A percentile compares a stretch with the other conserved stretches of the same genome.
Evolutionary conservation across 1,140 invertebrate genomes (phyloP).

Genomic region (Acromyrmex echinatior): DNA sequence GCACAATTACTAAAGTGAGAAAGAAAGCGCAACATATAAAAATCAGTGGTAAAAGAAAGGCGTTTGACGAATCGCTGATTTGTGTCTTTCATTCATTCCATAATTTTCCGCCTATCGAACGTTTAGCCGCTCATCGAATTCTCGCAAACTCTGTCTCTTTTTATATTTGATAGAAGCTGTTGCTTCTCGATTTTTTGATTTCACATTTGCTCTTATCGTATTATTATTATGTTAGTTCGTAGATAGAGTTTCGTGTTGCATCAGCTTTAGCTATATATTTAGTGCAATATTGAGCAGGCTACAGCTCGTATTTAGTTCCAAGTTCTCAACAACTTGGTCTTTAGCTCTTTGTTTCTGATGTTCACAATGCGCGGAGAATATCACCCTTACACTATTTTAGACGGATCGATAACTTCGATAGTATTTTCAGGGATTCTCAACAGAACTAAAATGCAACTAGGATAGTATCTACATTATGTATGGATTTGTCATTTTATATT

Average conservation of each 20-base stretch:
- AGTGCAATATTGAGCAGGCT: neutral
- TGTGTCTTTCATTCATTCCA: constrained; percentile 64
- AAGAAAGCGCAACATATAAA: constrained; percentile 6
- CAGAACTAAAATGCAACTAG: constrained; percentile 17
- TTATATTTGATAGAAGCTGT: constrained; percentile 9
- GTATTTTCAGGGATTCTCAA: constrained; percentile 10
- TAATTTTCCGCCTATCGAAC: constrained; percentile 73
- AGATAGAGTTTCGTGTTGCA: neutral
- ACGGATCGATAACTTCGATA: constrained; percentile 32
- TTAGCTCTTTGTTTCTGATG: constrained; percentile 38
- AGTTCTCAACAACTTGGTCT: constrained; percentile 33
- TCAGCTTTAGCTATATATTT: constrained; percentile 25
- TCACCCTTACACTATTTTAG: constrained; percentile 23
- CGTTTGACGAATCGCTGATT: constrained; percentile 68
- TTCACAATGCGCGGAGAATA: constrained; percentile 23
- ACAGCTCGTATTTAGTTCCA: constrained; percentile 34
- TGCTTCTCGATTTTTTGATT: constrained; percentile 22
- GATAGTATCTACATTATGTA: neutral
- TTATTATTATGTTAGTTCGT: neutral
- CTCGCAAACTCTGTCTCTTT: constrained; percentile 25
- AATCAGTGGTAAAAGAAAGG: constrained; percentile 34
- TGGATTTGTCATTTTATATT: neutral
- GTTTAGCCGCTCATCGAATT: constrained; percentile 47
- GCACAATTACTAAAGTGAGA: constrained; percentile 19
- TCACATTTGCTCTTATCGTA: neutral